phyloP scores from a whole-genome alignment of 1,140 invertebrate genomes.

The roundworm (Caenorhabditis elegans) region DNA sequence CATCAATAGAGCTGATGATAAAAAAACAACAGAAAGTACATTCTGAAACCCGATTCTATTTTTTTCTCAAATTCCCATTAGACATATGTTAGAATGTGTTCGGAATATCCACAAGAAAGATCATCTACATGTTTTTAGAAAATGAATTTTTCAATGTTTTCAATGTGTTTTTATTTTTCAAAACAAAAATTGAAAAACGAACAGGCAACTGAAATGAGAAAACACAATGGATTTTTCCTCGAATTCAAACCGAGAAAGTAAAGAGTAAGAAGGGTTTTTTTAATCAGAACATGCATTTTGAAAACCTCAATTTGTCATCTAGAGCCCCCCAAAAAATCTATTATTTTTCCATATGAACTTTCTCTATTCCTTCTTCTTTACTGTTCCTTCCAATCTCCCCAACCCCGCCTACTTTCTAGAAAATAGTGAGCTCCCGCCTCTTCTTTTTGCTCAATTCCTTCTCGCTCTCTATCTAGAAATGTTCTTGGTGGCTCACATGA shows the following conservation, averaged over 20 bases:
- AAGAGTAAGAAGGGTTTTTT: background rate
- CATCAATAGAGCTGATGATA: background rate
- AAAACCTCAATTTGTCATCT: constrained; percentile 15
- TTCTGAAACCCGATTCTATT: background rate
- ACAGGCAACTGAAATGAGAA: background rate
- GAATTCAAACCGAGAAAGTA: background rate
- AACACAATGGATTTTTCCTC: constrained; percentile 13
- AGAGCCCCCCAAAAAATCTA: background rate
- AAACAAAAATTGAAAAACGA: background rate
- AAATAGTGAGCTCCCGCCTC: background rate
- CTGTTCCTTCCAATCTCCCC: background rate
- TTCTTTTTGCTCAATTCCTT: background rate
- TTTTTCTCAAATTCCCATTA: background rate
- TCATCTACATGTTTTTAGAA: no score
- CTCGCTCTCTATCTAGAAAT: no score
- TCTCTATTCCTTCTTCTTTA: background rate
- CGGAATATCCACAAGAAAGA: no score
- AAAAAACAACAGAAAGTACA: background rate
- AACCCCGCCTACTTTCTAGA: constrained; percentile 3
- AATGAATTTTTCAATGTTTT: background rate
- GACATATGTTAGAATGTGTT: background rate
- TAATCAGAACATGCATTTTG: background rate
- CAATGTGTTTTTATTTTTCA: background rate
- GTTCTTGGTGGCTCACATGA: background rate
- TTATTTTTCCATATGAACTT: constrained; percentile 26